Evolutionary conservation across 2,797 vertebrate genomes (phyloP).

Genomic region (Urosaurus nigricauda): DNA sequence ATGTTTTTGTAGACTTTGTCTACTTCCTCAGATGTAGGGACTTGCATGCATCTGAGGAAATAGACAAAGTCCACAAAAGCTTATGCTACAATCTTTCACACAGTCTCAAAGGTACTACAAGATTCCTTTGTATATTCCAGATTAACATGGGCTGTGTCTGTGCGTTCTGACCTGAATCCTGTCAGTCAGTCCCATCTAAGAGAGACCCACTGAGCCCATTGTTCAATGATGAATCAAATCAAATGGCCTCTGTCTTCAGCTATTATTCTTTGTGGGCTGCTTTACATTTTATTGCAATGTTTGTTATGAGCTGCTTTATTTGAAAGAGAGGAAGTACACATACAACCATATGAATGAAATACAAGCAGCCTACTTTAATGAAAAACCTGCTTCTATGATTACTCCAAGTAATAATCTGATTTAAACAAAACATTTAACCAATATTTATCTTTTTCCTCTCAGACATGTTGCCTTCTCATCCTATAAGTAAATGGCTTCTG

Average conservation of each 20-base stretch:
- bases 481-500: background rate
- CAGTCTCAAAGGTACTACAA: too few relatives aligned
- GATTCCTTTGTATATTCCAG: too few relatives aligned
- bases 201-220: too few relatives aligned
- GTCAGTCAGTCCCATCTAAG: too few relatives aligned
- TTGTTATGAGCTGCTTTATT: background rate
- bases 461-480: background rate
- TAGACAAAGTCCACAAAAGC: too few relatives aligned
- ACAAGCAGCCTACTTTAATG: background rate
- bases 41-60: too few relatives aligned
- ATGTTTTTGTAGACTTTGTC: too few relatives aligned
- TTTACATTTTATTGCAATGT: background rate
- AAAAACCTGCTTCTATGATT: background rate
- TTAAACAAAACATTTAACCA: background rate
- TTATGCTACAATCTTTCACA: too few relatives aligned
- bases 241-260: background rate
- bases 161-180: too few relatives aligned
- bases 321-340: background rate
- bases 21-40: too few relatives aligned
- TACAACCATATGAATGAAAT: background rate
- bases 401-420: background rate
- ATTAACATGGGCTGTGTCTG: too few relatives aligned
- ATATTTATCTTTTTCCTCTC: background rate
- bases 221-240: too few relatives aligned
- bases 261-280: background rate